Conservation (phyloP, 2,113 vertebrate genomes). For the Hiodon alosoides region DNA sequence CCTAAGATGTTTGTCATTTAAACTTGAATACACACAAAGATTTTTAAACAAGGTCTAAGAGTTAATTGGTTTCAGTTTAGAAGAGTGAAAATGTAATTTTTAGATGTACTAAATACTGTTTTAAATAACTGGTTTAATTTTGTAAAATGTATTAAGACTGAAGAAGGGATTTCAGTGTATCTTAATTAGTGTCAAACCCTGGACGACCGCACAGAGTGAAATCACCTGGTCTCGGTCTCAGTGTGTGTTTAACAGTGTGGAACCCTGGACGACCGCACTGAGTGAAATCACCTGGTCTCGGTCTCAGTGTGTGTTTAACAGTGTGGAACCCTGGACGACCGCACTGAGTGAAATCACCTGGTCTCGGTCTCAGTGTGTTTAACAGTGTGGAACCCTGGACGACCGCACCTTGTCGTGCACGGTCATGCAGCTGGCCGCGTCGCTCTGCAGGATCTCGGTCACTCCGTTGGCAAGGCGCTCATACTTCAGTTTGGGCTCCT, state of each 20-base stretch:
- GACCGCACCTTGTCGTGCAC: slow-evolving; percentile 92
- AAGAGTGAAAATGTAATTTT: neutral
- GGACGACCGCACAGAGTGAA: no score
- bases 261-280: slow-evolving; percentile 54
- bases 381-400: neutral
- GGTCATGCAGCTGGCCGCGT: slow-evolving; percentile 95
- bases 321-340: no score
- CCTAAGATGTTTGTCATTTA: no score
- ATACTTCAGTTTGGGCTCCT: slow-evolving; percentile 96
- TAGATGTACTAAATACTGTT: slow-evolving; percentile 1
- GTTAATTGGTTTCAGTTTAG: no score
- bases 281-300: no score
- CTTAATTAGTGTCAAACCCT: neutral
- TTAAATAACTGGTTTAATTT: neutral
- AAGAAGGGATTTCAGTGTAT: no score
- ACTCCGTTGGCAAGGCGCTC: slow-evolving; percentile 92
- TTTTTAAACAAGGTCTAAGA: no score
- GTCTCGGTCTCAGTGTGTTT: no score
- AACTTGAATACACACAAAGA: no score
- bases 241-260: neutral
- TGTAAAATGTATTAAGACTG: no score
- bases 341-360: no score
- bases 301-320: neutral
- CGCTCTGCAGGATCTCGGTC: slow-evolving; percentile 91
- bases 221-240: no score